Evolutionary conservation across 2,113 vertebrate genomes (phyloP).

Genomic region (Solenodon paradoxus): DNA sequence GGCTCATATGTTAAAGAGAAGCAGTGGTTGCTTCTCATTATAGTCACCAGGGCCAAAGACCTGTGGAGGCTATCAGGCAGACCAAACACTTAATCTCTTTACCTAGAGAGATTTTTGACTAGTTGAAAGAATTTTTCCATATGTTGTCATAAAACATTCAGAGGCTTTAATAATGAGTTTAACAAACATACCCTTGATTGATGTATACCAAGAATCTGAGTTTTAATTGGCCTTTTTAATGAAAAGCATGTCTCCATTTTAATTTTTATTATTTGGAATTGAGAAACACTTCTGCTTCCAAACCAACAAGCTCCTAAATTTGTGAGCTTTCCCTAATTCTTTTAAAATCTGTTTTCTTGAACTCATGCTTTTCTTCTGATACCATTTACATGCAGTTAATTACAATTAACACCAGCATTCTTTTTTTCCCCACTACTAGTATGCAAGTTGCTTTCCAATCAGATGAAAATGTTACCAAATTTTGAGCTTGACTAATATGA

Average conservation of each 20-base stretch:
- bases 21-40: background rate
- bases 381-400: too few species aligned
- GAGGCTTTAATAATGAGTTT: background rate
- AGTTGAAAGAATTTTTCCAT: background rate
- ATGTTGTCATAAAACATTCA: background rate
- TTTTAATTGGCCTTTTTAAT: conserved; percentile 32
- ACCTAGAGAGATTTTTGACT: background rate
- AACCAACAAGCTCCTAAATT: background rate
- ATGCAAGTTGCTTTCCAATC: background rate
- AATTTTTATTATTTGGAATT: background rate
- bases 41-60: background rate
- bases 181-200: background rate
- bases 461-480: background rate
- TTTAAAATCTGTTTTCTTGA: background rate
- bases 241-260: background rate
- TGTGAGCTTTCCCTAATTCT: background rate
- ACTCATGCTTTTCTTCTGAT: background rate
- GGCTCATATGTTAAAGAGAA: background rate
- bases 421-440: background rate
- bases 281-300: background rate
- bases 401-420: too few species aligned
- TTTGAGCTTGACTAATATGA: background rate
- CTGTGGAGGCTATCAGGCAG: background rate
- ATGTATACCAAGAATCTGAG: background rate
- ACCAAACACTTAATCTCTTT: background rate